Conservation (phyloP, 2,113 vertebrate species). For the Chionodraco myersi region DNA sequence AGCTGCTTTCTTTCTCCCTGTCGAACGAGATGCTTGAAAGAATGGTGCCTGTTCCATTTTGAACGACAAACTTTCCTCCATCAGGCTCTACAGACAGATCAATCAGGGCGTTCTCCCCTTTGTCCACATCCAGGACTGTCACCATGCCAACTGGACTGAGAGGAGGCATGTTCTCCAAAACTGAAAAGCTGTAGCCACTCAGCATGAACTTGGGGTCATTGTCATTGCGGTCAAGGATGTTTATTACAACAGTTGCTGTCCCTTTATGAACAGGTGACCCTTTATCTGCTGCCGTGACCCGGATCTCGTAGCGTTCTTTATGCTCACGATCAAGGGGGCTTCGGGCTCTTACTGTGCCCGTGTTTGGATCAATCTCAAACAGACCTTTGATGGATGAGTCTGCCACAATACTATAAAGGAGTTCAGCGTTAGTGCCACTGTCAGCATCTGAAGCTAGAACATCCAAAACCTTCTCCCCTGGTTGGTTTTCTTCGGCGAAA, state of each 20-base stretch:
- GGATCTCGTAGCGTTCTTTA: slow-evolving; percentile 92
- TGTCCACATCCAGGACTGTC: slow-evolving; percentile 95
- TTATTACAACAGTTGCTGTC: slow-evolving; percentile 93
- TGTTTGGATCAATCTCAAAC: slow-evolving; percentile 93
- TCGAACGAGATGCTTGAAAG: slow-evolving; percentile 98
- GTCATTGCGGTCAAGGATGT: slow-evolving; percentile 96
- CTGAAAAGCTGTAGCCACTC: slow-evolving; percentile 97
- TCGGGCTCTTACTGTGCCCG: slow-evolving; percentile 91
- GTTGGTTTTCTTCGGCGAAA: slow-evolving; percentile 94
- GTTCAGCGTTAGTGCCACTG: slow-evolving; percentile 93
- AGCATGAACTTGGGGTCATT: slow-evolving; percentile 99
- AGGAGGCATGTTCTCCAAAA: slow-evolving; percentile 98
- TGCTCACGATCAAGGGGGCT: slow-evolving; percentile 94
- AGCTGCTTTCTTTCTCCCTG: slow-evolving; percentile 96
- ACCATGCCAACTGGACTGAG: slow-evolving; percentile 98
- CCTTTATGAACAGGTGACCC: slow-evolving; percentile 94
- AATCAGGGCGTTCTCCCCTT: slow-evolving; percentile 93
- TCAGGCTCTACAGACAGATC: slow-evolving; percentile 96
- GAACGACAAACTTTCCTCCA: slow-evolving; percentile 96
- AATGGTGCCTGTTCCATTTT: slow-evolving; percentile 98
- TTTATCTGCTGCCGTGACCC: slow-evolving; percentile 94
- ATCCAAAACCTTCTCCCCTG: slow-evolving; percentile 91
- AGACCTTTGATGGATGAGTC: slow-evolving; percentile 91
- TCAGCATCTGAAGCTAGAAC: slow-evolving; percentile 93
- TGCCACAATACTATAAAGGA: slow-evolving; percentile 90